Conservation (phyloP, 35 echinoderm and acorn worm species). For the Acanthaster planci region DNA sequence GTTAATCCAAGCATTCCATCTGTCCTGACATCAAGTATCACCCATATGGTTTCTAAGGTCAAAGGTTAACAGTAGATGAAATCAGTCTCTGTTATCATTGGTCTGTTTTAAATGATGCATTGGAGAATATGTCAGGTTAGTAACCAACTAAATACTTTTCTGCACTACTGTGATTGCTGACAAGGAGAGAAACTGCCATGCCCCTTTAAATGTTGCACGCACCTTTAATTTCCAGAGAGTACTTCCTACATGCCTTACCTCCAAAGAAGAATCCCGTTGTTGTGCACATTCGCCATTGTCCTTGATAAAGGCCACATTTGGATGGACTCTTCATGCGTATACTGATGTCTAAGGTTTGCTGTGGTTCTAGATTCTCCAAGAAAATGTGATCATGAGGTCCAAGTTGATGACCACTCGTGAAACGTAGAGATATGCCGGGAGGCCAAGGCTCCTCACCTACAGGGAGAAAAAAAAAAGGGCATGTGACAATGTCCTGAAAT, state of each 20-base stretch:
- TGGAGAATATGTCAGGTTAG: too few relatives aligned
- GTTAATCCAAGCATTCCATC: constrained; percentile 93
- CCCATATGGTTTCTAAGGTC: constrained; percentile 96
- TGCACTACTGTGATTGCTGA: too few relatives aligned
- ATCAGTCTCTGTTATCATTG: too few relatives aligned
- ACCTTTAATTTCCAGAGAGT: too few relatives aligned
- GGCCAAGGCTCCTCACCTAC: constrained; percentile 86
- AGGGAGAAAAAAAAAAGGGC: neutral
- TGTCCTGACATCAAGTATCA: constrained; percentile 94
- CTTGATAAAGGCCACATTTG: constrained; percentile 88
- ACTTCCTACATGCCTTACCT: constrained; percentile 46
- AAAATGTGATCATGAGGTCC: constrained; percentile 67
- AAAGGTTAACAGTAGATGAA: neutral
- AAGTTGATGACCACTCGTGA: constrained; percentile 83
- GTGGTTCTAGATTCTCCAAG: constrained; percentile 54
- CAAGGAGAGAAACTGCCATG: too few relatives aligned
- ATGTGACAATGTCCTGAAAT: neutral
- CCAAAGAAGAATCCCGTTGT: constrained; percentile 85
- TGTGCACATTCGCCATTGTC: constrained; percentile 98
- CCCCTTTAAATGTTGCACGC: too few relatives aligned
- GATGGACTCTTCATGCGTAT: constrained; percentile 89
- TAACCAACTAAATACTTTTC: too few relatives aligned
- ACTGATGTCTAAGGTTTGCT: constrained; percentile 78
- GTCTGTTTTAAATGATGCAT: too few relatives aligned
- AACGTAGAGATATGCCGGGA: constrained; percentile 73